These are phyloP conservation scores for Drosophila eugracilis DNA, from an alignment of 1,140 invertebrate species.

Conservation along the genomic window DNA sequence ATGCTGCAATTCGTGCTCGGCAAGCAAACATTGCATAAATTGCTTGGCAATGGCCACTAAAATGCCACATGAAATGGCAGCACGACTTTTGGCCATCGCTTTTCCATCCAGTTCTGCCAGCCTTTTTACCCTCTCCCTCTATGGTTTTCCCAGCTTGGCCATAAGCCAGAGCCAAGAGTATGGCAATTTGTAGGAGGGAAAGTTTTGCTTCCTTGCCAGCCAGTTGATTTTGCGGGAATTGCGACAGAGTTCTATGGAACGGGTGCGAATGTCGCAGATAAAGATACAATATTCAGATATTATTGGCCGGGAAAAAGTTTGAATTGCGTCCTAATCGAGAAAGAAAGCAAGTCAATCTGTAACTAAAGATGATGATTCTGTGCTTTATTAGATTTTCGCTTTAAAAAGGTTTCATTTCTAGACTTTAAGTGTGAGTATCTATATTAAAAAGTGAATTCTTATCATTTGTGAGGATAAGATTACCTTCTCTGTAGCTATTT, in stretches of 20 bases:
- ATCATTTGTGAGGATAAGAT: no score
- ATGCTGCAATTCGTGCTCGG: constrained; percentile 50
- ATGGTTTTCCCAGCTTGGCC: constrained; percentile 39
- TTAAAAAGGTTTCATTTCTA: not conserved
- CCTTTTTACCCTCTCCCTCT: not conserved
- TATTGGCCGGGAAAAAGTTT: constrained; percentile 23
- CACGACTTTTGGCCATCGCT: constrained; percentile 43
- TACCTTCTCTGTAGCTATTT: not conserved
- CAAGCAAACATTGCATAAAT: constrained; percentile 74
- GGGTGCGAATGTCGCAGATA: constrained; percentile 39
- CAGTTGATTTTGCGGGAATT: constrained; percentile 32
- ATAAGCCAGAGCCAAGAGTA: constrained; percentile 42
- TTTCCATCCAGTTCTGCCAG: constrained; percentile 6
- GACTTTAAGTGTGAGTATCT: no score
- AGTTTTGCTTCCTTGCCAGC: constrained; percentile 21
- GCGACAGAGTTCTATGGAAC: constrained; percentile 18
- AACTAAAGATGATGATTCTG: constrained; percentile 5
- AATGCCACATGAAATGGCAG: constrained; percentile 66
- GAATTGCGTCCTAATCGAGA: constrained; percentile 24
- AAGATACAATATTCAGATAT: constrained; percentile 38
- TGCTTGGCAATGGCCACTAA: constrained; percentile 68
- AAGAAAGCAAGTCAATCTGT: constrained; percentile 9
- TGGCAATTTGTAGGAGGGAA: constrained; percentile 50
- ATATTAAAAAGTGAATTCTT: no score
- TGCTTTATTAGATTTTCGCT: not conserved